These are phyloP conservation scores for Cotesia congregata DNA, from an alignment of 2,888 invertebrate genomes.

Conservation along the genomic window DNA sequence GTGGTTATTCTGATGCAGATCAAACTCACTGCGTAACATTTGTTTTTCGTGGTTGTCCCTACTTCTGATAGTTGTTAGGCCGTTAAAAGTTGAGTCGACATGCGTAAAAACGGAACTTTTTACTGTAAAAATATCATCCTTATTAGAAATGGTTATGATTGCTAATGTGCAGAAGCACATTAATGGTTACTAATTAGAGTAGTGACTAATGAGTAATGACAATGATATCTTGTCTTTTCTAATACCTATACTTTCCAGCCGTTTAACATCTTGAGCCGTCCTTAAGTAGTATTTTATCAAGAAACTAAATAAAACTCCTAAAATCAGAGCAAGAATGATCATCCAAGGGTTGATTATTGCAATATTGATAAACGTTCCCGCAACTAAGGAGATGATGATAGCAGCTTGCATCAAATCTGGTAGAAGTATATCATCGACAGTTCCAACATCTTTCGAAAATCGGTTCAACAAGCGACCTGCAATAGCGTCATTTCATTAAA, in stretches of 20 bases:
- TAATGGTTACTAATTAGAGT: no score
- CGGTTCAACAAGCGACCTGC: constrained; percentile 77
- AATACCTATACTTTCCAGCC: constrained; percentile 73
- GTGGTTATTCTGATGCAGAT: constrained; percentile 79
- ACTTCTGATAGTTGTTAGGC: constrained; percentile 89
- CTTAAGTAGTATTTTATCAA: constrained; percentile 77
- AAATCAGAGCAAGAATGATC: constrained; percentile 75
- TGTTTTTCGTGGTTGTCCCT: constrained; percentile 77
- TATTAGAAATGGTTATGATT: no score
- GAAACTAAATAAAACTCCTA: constrained; percentile 76
- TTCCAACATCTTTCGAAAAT: constrained; percentile 82
- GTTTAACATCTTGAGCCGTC: constrained; percentile 81
- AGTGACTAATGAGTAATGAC: no score
- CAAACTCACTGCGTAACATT: constrained; percentile 82
- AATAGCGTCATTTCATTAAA: background rate
- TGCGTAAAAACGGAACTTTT: constrained; percentile 94
- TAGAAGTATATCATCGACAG: constrained; percentile 75
- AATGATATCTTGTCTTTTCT: background rate
- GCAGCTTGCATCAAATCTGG: constrained; percentile 72
- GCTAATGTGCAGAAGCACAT: no score
- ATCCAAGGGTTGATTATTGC: constrained; percentile 77
- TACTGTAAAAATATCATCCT: constrained; percentile 59
- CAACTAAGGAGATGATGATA: constrained; percentile 70
- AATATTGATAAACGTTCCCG: constrained; percentile 71
- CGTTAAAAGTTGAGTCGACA: constrained; percentile 86